These are phyloP conservation scores for Polyodon spathula DNA, from an alignment of 2,113 vertebrate species.

Conservation along the genomic window DNA sequence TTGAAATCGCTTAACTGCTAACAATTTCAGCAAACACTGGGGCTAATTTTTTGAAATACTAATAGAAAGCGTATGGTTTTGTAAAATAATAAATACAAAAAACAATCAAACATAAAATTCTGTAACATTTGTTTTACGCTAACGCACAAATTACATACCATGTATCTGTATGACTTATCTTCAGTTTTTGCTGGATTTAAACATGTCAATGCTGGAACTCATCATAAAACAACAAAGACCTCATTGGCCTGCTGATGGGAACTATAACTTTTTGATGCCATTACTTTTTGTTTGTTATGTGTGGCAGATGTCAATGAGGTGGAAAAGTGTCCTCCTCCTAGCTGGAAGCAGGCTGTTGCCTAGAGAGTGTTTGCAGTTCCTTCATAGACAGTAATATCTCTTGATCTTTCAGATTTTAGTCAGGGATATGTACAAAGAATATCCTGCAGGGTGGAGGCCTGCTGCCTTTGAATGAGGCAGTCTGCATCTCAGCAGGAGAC, in stretches of 20 bases:
- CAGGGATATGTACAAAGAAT: slow-evolving; percentile 34
- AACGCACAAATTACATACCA: not conserved
- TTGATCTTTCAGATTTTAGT: slow-evolving; percentile 8
- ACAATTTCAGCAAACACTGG: too few relatives aligned
- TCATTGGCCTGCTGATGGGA: slow-evolving; percentile 33
- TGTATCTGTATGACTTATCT: not conserved
- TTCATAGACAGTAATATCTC: slow-evolving; percentile 27
- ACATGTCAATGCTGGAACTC: not conserved
- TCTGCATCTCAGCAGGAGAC: slow-evolving; percentile 23
- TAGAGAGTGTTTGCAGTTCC: slow-evolving; percentile 20
- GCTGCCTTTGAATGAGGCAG: slow-evolving; percentile 33
- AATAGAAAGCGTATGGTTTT: too few relatives aligned
- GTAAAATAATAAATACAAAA: too few relatives aligned
- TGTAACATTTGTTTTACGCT: too few relatives aligned
- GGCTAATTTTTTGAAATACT: too few relatives aligned
- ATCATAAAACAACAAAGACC: slow-evolving; percentile 28
- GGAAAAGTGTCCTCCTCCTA: slow-evolving; percentile 38
- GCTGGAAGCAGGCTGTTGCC: slow-evolving; percentile 26
- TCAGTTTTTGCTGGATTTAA: not conserved
- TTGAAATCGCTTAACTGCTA: slow-evolving; percentile 19
- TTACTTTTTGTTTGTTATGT: slow-evolving; percentile 24
- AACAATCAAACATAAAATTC: too few relatives aligned
- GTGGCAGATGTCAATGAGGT: slow-evolving; percentile 37
- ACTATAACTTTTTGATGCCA: slow-evolving; percentile 14
- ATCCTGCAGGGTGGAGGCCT: slow-evolving; percentile 27